phyloP scores from a whole-genome alignment of 2,888 invertebrate species.

The Clistopyga incitator region DNA sequence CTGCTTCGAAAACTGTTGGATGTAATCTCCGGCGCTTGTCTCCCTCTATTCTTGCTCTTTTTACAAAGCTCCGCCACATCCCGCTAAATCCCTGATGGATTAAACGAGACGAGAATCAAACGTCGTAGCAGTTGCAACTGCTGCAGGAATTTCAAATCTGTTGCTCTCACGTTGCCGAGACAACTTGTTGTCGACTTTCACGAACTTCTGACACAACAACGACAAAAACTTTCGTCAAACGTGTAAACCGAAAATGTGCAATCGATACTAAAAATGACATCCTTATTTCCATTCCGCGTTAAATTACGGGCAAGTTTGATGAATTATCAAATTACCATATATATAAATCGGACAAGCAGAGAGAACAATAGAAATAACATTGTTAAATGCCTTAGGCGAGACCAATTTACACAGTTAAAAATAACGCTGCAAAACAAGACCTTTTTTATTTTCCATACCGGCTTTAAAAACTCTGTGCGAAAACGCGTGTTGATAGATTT shows the following conservation, averaged over 20 bases:
- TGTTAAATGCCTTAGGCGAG: background rate
- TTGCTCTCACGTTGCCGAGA: conserved; percentile 38
- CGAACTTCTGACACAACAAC: background rate
- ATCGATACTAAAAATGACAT: too few species aligned
- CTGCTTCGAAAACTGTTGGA: conserved; percentile 63
- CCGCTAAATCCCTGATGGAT: conserved; percentile 58
- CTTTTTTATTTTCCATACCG: too few species aligned
- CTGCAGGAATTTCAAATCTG: conserved; percentile 38
- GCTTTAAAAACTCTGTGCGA: too few species aligned
- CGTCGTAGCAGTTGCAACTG: conserved; percentile 38
- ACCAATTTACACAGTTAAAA: background rate
- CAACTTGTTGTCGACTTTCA: conserved; percentile 11
- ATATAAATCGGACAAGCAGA: too few species aligned
- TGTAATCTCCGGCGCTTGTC: conserved; percentile 47
- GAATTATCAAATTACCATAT: too few species aligned
- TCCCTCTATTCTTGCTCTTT: conserved; percentile 23
- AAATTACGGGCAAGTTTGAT: too few species aligned
- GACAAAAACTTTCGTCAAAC: background rate
- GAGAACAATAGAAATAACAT: background rate
- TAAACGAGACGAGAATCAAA: conserved; percentile 61
- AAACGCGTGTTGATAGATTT: too few species aligned
- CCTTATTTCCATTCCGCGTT: too few species aligned
- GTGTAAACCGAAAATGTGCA: too few species aligned
- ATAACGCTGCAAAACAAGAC: background rate
- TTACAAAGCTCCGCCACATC: conserved; percentile 39